A percentile compares a stretch with the other conserved stretches of the same genome.
These are phyloP conservation scores for Hydrozoanthus tunicans DNA, from an alignment of 64 coral and sea anemone species.

Conservation along the genomic window DNA sequence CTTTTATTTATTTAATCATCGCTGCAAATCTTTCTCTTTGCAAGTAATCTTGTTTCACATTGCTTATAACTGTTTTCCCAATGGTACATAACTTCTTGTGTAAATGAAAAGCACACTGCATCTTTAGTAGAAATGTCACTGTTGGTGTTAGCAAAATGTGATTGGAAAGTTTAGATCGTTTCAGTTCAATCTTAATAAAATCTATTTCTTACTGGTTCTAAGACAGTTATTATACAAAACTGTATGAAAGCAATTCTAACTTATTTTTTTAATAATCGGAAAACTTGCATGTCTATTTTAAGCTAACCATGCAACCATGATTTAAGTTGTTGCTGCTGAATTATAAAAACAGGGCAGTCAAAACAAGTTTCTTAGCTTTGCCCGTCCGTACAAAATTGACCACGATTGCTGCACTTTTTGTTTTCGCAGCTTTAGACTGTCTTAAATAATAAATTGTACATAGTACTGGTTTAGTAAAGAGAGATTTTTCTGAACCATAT, in stretches of 20 bases:
- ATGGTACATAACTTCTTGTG: neutral
- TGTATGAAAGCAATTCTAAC: too few relatives aligned
- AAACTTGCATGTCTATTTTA: too few relatives aligned
- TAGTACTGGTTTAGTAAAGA: neutral
- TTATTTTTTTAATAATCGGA: too few relatives aligned
- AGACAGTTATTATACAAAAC: too few relatives aligned
- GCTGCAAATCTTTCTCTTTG: neutral
- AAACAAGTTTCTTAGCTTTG: too few relatives aligned
- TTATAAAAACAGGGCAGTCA: too few relatives aligned
- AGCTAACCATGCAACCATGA: too few relatives aligned
- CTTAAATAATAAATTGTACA: neutral
- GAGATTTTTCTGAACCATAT: neutral
- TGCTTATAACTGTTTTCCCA: neutral
- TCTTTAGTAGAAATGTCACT: neutral
- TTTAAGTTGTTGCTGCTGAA: too few relatives aligned
- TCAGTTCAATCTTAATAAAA: too few relatives aligned
- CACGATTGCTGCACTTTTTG: neutral
- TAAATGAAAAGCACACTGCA: neutral
- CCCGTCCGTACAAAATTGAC: neutral
- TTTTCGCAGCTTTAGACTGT: neutral
- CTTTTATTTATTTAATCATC: constrained; percentile 23
- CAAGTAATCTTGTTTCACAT: neutral
- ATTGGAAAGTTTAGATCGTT: too few relatives aligned
- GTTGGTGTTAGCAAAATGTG: too few relatives aligned
- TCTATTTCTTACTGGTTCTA: too few relatives aligned